phyloP scores from a whole-genome alignment of 2,888 invertebrate genomes.

The Tetragnatha montana region DNA sequence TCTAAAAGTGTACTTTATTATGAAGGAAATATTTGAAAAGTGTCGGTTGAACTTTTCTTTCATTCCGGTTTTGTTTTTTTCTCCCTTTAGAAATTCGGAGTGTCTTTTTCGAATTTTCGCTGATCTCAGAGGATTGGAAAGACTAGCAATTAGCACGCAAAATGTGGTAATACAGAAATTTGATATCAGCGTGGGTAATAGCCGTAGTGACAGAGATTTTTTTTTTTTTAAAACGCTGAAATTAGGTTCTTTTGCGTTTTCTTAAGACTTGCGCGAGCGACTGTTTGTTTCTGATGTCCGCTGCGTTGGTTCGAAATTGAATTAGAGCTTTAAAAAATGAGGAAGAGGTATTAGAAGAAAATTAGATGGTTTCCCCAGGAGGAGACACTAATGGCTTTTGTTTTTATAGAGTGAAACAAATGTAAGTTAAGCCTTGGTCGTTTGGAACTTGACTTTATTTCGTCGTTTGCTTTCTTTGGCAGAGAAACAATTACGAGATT shows the following conservation, averaged over 20 bases:
- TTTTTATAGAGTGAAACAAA: neutral
- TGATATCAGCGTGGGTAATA: constrained; percentile 40
- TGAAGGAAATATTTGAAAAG: constrained; percentile 48
- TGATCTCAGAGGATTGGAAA: constrained; percentile 19
- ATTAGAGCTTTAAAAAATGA: neutral
- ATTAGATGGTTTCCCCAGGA: neutral
- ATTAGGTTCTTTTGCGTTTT: neutral
- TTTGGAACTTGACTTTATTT: too few species aligned
- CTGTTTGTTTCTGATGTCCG: neutral
- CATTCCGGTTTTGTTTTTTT: constrained; percentile 9
- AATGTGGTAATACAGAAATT: constrained; percentile 63
- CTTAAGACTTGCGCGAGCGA: neutral
- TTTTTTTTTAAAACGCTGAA: neutral
- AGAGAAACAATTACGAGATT: too few species aligned
- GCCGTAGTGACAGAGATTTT: constrained; percentile 11
- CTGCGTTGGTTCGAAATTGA: neutral
- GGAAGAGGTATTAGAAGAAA: neutral
- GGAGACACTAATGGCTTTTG: neutral
- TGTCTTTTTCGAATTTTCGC: neutral
- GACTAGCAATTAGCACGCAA: constrained; percentile 58
- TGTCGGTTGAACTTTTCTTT: constrained; percentile 43
- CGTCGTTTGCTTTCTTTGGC: too few species aligned
- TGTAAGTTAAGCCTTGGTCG: too few species aligned
- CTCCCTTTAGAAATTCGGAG: constrained; percentile 4
- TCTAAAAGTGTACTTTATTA: constrained; percentile 58